phyloP scores from a whole-genome alignment of 1,140 invertebrate genomes.

The Lepidostoma basale region DNA sequence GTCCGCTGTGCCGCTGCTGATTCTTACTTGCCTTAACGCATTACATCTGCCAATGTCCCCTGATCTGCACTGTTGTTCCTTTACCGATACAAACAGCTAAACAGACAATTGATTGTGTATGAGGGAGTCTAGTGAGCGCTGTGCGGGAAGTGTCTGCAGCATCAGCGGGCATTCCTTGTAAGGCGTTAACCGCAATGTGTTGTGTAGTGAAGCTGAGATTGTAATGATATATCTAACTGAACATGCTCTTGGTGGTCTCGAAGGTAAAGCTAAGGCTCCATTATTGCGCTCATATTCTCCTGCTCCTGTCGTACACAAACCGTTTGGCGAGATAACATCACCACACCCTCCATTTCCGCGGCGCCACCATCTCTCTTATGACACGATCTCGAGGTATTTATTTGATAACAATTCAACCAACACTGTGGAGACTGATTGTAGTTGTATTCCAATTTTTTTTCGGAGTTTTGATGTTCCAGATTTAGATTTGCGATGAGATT shows the following conservation, averaged over 20 bases:
- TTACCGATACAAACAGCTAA: no score
- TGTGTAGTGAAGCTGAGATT: constrained; percentile 6
- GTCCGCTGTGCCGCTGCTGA: constrained; percentile 1
- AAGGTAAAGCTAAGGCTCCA: constrained; percentile 20
- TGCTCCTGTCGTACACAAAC: constrained; percentile 20
- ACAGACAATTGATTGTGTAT: no score
- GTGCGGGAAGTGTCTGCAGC: constrained; percentile 9
- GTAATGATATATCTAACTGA: constrained; percentile 23
- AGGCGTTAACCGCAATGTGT: neutral
- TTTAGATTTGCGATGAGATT: no score
- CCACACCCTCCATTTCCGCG: constrained; percentile 19
- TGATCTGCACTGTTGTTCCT: no score
- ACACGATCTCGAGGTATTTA: constrained; percentile 45
- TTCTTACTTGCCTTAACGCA: neutral
- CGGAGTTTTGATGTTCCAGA: neutral
- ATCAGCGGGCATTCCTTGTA: constrained; percentile 6
- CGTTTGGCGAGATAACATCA: constrained; percentile 1
- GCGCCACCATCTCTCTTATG: constrained; percentile 33
- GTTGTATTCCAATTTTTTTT: neutral
- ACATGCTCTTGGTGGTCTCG: constrained; percentile 24
- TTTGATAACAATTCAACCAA: constrained; percentile 24
- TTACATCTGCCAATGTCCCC: constrained; percentile 8
- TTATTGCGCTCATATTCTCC: constrained; percentile 5
- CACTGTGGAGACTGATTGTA: constrained; percentile 15
- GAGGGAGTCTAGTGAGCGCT: no score